A percentile compares a stretch with the other conserved stretches of the same genome.
Evolutionary conservation across 2,888 invertebrate species (phyloP).

Genomic region (Ferdinandea cuprea): DNA sequence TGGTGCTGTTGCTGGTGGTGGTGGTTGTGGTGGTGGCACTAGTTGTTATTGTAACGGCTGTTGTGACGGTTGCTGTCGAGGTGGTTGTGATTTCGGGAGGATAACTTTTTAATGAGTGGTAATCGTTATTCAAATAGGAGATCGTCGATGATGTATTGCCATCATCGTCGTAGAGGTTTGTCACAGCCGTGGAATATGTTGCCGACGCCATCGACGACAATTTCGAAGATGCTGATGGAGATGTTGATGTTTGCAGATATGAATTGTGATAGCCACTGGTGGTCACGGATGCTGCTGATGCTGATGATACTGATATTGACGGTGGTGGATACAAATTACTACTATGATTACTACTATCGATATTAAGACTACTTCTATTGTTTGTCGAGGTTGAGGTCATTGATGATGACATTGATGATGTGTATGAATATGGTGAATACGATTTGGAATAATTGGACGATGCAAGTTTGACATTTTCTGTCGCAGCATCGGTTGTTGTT

Average conservation of each 20-base stretch:
- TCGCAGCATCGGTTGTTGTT: constrained; percentile 15
- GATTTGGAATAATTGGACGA: constrained; percentile 59
- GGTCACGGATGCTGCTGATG: constrained; percentile 48
- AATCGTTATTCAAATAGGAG: constrained; percentile 61
- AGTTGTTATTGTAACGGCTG: constrained; percentile 37
- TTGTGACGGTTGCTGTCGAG: constrained; percentile 55
- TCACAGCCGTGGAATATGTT: constrained; percentile 58
- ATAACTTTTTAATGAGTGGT: constrained; percentile 67
- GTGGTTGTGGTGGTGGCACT: constrained; percentile 42
- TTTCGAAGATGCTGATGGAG: constrained; percentile 56
- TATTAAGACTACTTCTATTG: constrained; percentile 41
- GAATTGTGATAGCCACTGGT: constrained; percentile 56
- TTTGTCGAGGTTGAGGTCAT: constrained; percentile 31
- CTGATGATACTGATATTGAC: constrained; percentile 44
- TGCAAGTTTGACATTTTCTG: constrained; percentile 10
- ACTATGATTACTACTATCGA: constrained; percentile 52
- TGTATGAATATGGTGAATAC: constrained; percentile 55
- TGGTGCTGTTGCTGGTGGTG: constrained; percentile 43
- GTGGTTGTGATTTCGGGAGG: constrained; percentile 69
- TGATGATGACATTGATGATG: constrained; percentile 61
- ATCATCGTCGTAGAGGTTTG: constrained; percentile 43
- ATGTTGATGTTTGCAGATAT: constrained; percentile 52
- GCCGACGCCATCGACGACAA: constrained; percentile 33
- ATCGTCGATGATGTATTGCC: constrained; percentile 18
- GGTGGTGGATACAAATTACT: constrained; percentile 61